These are phyloP conservation scores for Esox masquinongy DNA, from an alignment of 2,797 vertebrate genomes.

Conservation along the genomic window DNA sequence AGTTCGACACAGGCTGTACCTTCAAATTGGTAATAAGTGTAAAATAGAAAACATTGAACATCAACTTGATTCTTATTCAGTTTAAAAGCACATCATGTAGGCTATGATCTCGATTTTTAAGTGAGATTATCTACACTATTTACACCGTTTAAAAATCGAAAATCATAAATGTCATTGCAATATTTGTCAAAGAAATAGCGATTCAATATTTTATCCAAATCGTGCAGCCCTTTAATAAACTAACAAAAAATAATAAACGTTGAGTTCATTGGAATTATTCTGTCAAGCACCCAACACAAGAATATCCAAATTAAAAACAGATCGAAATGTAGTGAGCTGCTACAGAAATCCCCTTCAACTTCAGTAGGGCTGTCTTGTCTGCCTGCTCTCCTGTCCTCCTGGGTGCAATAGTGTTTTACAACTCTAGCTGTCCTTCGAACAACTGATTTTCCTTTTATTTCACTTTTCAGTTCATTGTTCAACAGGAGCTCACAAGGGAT, in stretches of 20 bases:
- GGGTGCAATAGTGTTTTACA: conserved; percentile 41
- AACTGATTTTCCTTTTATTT: conserved; percentile 26
- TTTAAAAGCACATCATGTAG: too few species aligned
- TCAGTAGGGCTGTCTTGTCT: conserved; percentile 9
- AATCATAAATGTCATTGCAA: too few species aligned
- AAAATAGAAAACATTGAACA: too few species aligned
- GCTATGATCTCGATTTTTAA: too few species aligned
- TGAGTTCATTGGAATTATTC: not conserved
- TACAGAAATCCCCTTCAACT: conserved; percentile 37
- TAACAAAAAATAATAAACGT: not conserved
- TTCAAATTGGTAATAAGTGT: too few species aligned
- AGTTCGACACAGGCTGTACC: too few species aligned
- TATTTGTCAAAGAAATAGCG: too few species aligned
- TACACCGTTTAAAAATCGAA: too few species aligned
- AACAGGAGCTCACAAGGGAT: conserved; percentile 29
- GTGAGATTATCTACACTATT: too few species aligned
- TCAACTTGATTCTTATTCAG: too few species aligned
- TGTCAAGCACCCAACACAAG: not conserved
- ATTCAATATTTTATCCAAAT: too few species aligned
- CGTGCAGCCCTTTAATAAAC: too few species aligned
- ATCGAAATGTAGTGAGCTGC: not conserved
- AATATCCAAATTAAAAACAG: not conserved
- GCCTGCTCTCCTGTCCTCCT: conserved; percentile 17
- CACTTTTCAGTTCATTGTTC: conserved; percentile 40
- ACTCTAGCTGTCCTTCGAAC: conserved; percentile 32